A percentile compares a stretch with the other conserved stretches of the same genome.
Conservation (phyloP, 2,888 invertebrate genomes). For the Drosophila neonasuta region DNA sequence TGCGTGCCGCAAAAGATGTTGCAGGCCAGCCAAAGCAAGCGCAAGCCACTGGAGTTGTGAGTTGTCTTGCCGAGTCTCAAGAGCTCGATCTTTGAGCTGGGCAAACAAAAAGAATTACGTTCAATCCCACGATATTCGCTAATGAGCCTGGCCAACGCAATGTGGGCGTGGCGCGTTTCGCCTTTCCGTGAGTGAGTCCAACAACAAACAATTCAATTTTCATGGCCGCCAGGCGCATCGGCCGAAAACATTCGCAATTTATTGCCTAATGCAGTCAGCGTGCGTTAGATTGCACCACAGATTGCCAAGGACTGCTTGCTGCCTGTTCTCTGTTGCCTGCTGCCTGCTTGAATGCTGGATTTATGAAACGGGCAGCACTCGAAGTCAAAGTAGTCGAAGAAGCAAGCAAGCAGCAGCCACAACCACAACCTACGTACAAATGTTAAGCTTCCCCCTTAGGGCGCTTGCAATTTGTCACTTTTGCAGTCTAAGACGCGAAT, state of each 20-base stretch:
- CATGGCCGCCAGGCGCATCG: conserved; percentile 57
- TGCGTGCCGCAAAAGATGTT: conserved; percentile 46
- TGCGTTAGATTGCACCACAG: conserved; percentile 67
- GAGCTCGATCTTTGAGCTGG: conserved; percentile 39
- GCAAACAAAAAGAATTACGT: conserved; percentile 55
- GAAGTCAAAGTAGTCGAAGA: not conserved
- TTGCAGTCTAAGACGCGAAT: conserved; percentile 19
- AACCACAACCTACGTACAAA: not conserved
- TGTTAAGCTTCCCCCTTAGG: conserved; percentile 17
- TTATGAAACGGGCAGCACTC: conserved; percentile 39
- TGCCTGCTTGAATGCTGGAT: conserved; percentile 28
- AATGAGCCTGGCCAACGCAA: conserved; percentile 71
- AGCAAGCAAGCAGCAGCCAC: not conserved
- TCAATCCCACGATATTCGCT: conserved; percentile 71
- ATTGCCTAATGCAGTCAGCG: conserved; percentile 71
- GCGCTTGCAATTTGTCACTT: conserved; percentile 67
- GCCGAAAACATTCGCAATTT: conserved; percentile 64
- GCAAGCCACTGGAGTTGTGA: conserved; percentile 6
- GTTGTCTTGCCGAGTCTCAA: conserved; percentile 1
- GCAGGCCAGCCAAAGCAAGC: not conserved
- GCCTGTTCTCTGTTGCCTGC: not conserved
- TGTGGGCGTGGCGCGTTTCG: conserved; percentile 65
- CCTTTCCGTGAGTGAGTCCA: conserved; percentile 55
- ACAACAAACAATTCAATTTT: conserved; percentile 74
- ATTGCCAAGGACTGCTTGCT: conserved; percentile 46